These are phyloP conservation scores for Ctena decussata DNA, from an alignment of 2,888 invertebrate genomes.

Conservation along the genomic window DNA sequence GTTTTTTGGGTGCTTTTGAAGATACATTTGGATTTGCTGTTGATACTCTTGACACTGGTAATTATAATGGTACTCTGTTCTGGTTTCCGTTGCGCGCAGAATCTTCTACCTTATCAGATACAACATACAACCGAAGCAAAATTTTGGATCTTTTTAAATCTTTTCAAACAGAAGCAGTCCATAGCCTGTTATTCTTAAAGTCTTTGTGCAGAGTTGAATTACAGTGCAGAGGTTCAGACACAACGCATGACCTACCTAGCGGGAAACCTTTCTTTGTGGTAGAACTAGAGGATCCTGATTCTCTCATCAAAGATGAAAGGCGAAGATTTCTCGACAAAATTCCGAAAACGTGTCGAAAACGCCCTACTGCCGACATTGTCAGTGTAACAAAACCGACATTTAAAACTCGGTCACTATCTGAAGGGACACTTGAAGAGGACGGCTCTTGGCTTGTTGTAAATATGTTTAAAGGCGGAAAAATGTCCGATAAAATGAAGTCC, in stretches of 20 bases:
- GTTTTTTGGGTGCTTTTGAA: conserved; percentile 59
- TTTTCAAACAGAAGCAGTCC: conserved; percentile 76
- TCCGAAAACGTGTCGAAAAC: neutral
- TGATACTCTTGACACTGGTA: conserved; percentile 54
- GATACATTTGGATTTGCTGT: conserved; percentile 68
- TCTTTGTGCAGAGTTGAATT: conserved; percentile 76
- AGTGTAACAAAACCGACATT: neutral
- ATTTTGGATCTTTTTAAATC: conserved; percentile 73
- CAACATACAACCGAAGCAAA: conserved; percentile 70
- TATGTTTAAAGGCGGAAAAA: conserved; percentile 58
- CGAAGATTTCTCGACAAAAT: neutral
- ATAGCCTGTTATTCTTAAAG: conserved; percentile 81
- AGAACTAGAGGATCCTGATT: neutral
- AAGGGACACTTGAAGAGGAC: neutral
- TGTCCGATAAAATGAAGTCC: conserved; percentile 53
- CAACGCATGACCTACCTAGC: neutral
- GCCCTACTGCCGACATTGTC: neutral
- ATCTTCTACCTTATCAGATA: conserved; percentile 75
- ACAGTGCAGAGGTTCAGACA: conserved; percentile 23
- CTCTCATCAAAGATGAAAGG: neutral
- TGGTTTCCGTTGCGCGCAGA: conserved; percentile 80
- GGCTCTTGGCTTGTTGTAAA: conserved; percentile 67
- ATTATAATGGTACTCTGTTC: conserved; percentile 79
- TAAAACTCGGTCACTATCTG: neutral
- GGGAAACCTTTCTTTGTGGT: conserved; percentile 8